Evolutionary conservation across 2,113 vertebrate species (phyloP).

Genomic region (Danionella cerebrum): DNA sequence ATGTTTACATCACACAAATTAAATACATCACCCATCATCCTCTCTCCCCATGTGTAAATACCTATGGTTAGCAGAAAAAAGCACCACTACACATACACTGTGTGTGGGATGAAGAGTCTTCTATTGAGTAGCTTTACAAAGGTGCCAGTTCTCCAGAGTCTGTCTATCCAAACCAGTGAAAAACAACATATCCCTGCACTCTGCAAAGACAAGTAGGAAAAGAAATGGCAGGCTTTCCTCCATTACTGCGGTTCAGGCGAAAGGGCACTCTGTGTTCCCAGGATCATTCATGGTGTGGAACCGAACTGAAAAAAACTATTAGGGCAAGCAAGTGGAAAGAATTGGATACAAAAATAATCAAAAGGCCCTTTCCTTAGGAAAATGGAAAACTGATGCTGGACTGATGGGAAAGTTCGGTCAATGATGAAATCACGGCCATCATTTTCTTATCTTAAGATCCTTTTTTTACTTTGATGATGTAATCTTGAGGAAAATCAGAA

Average conservation of each 20-base stretch:
- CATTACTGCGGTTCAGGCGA: conserved; percentile 11
- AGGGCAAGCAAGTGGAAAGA: background rate
- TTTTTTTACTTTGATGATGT: no score
- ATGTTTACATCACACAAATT: no score
- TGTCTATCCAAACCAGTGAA: conserved; percentile 35
- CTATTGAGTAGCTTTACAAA: conserved; percentile 16
- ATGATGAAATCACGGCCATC: no score
- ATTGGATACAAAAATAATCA: conserved; percentile 16
- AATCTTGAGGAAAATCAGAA: no score
- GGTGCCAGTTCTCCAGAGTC: conserved; percentile 11
- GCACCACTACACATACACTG: background rate
- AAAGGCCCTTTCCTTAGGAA: background rate
- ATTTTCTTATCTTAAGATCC: no score
- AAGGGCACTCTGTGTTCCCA: conserved; percentile 19
- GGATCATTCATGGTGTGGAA: conserved; percentile 9
- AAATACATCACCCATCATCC: conserved; percentile 35
- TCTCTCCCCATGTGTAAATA: conserved; percentile 25
- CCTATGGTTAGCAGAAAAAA: background rate
- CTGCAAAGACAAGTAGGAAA: conserved; percentile 31
- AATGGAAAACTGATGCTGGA: background rate
- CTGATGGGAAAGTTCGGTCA: no score
- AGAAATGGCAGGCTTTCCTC: conserved; percentile 33
- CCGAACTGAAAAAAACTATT: conserved; percentile 18
- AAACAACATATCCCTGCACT: conserved; percentile 25
- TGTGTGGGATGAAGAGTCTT: conserved; percentile 21